phyloP scores from a whole-genome alignment of 2,888 invertebrate genomes.

The Eupithecia exiguata region DNA sequence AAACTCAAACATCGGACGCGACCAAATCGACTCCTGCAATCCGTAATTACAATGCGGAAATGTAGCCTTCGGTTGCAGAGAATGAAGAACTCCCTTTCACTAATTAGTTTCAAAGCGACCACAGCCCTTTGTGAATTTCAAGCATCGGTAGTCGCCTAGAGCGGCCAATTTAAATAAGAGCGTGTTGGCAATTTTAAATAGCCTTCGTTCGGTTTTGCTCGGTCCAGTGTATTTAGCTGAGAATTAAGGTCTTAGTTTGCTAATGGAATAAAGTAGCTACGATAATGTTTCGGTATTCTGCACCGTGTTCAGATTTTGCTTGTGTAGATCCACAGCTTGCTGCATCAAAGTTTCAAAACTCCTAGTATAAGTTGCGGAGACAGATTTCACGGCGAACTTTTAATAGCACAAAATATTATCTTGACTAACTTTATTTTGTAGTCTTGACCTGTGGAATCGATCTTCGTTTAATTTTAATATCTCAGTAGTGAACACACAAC shows the following conservation, averaged over 20 bases:
- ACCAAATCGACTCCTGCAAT: constrained; percentile 47
- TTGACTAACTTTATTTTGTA: constrained; percentile 17
- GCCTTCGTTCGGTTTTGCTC: constrained; percentile 61
- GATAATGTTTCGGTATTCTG: constrained; percentile 57
- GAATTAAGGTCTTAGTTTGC: constrained; percentile 69
- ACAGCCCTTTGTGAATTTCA: constrained; percentile 79
- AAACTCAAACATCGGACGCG: constrained; percentile 34
- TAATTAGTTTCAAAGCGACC: constrained; percentile 82
- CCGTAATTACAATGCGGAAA: constrained; percentile 63
- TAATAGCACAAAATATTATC: constrained; percentile 17
- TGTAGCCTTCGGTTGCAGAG: constrained; percentile 73
- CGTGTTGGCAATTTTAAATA: constrained; percentile 69
- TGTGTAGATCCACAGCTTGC: constrained; percentile 82
- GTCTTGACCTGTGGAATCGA: constrained; percentile 48
- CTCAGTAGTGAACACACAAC: constrained; percentile 27
- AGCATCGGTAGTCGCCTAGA: constrained; percentile 73
- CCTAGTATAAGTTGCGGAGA: constrained; percentile 49
- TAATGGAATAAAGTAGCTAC: constrained; percentile 64
- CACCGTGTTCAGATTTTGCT: constrained; percentile 68
- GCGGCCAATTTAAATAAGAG: constrained; percentile 74
- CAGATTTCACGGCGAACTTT: constrained; percentile 54
- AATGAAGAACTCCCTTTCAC: constrained; percentile 71
- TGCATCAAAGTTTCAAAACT: constrained; percentile 77
- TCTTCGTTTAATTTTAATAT: constrained; percentile 41
- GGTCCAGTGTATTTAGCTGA: constrained; percentile 68